Base-by-base conservation (phyloP, 2,888 invertebrate species). In the Nomada hirtipes region DNA sequence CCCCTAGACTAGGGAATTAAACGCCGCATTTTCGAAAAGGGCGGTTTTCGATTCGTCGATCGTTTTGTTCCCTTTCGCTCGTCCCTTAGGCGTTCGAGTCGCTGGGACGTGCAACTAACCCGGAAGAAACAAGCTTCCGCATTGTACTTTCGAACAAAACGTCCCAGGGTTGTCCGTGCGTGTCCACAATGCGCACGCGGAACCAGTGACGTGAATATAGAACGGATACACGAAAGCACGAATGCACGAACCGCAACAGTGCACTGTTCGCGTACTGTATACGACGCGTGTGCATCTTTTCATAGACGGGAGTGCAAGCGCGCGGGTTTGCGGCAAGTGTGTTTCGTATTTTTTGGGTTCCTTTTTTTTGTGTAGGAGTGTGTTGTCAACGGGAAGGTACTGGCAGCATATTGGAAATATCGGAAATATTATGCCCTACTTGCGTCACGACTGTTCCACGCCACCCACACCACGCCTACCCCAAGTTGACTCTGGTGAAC, bases 351-450 rank as follows among this genome's bases (percentile, higher is more conserved):
- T 29, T 50, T 29, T n/a, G 36, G 0, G 7, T 36, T 36, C 1
- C 7, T 15, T 47, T 3, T 2, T 47, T 11, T 3, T 47, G 47
- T 47, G 47, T n/a, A 18, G 23, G 42, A 57, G 50, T 36, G 44
- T 18, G 13, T 68, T 79, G 86, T 81, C 81, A 74, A 50, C 55
- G 53, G 61, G 68, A 75, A 76, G 86, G 85, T 87, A 86, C 69
- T 69, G 55, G 42, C 52, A 75, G 60, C 78, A 72, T 87, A 89
- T 90, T 85, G 89, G 82, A 79, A 90, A 84, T 91, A 91, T 91
- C 82, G 90, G 90, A 91, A 91, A 90, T 90, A 90, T 88, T 89
- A 91, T 84, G 91, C 90, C 88, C 91, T 89, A 91, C 87, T 91
- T 91, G 87, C 85, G 68, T 20, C 60, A 0, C 60, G 57, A 47